Conservation (phyloP, 1,140 invertebrate genomes). For the Camponotus vicinus region DNA sequence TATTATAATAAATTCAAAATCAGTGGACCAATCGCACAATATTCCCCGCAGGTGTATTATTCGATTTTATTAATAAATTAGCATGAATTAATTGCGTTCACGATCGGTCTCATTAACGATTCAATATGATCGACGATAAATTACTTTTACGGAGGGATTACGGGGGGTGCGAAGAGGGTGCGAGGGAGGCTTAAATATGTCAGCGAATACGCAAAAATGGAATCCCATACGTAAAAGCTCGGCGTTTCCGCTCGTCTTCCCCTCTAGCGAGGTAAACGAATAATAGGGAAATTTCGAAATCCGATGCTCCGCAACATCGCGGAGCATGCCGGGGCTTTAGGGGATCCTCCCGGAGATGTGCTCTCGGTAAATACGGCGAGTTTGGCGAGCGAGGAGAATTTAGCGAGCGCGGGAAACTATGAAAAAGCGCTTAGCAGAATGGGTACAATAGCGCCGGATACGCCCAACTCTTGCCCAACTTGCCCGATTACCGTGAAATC, state of each 20-base stretch:
- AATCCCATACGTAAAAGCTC: background rate
- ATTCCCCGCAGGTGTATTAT: background rate
- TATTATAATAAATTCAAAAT: constrained; percentile 52
- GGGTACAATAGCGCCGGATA: constrained; percentile 1
- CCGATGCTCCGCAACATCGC: constrained; percentile 27
- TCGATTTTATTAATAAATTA: constrained; percentile 61
- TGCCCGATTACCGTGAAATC: constrained; percentile 41
- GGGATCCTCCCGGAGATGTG: background rate
- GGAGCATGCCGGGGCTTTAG: constrained; percentile 17
- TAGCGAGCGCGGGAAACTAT: constrained; percentile 43
- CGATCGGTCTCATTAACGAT: constrained; percentile 4
- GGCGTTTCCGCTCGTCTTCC: no score
- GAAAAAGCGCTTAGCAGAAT: constrained; percentile 55
- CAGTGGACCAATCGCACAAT: background rate
- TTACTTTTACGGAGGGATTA: background rate
- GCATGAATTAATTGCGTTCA: constrained; percentile 39
- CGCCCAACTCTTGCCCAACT: constrained; percentile 24
- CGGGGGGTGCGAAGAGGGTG: background rate
- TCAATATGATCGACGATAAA: constrained; percentile 39
- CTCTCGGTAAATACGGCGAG: constrained; percentile 39
- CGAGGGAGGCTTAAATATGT: constrained; percentile 16
- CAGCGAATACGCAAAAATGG: background rate
- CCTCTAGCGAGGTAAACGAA: constrained; percentile 4
- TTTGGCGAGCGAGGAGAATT: constrained; percentile 38
- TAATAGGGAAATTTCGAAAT: constrained; percentile 39